A percentile compares a stretch with the other conserved stretches of the same genome.
Conservation (phyloP, 2,113 vertebrate species). For the Menidia beryllina region DNA sequence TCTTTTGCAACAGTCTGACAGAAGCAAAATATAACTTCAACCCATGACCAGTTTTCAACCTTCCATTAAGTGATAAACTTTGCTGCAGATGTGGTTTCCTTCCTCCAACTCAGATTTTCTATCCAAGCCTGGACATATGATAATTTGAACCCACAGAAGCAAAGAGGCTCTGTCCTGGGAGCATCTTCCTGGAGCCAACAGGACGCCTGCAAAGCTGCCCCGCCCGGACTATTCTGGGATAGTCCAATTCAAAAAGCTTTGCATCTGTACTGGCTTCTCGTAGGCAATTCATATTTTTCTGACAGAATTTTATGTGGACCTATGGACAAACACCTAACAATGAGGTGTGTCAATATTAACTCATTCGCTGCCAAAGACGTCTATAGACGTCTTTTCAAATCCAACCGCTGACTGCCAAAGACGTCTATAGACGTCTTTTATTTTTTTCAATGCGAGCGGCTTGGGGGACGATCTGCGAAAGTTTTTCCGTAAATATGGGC, state of each 20-base stretch:
- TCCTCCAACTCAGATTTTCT: slow-evolving; percentile 22
- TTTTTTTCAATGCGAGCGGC: too few species aligned
- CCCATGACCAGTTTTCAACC: slow-evolving; percentile 27
- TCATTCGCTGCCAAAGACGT: too few species aligned
- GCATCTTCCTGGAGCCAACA: slow-evolving; percentile 60
- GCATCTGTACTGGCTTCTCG: slow-evolving; percentile 22
- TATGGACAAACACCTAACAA: background rate
- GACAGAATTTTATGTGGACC: background rate
- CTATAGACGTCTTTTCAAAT: too few species aligned
- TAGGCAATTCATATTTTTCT: slow-evolving; percentile 7
- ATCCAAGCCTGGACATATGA: slow-evolving; percentile 18
- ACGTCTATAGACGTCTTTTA: too few species aligned
- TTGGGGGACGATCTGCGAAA: too few species aligned
- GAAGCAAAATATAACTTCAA: slow-evolving; percentile 19
- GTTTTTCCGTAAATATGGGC: too few species aligned
- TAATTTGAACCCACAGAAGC: slow-evolving; percentile 46
- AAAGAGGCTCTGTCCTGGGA: slow-evolving; percentile 22
- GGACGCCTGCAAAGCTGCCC: slow-evolving; percentile 43
- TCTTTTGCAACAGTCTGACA: slow-evolving; percentile 50
- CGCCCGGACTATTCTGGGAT: slow-evolving; percentile 66
- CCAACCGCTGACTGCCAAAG: too few species aligned
- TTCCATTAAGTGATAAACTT: slow-evolving; percentile 43
- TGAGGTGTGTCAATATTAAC: too few species aligned
- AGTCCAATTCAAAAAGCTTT: slow-evolving; percentile 16
- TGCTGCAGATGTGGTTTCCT: slow-evolving; percentile 45